Evolutionary conservation across 2,113 vertebrate genomes (phyloP), one percentile per base, ranked within the genome.

Genomic region (Fulmarus glacialis): DNA sequence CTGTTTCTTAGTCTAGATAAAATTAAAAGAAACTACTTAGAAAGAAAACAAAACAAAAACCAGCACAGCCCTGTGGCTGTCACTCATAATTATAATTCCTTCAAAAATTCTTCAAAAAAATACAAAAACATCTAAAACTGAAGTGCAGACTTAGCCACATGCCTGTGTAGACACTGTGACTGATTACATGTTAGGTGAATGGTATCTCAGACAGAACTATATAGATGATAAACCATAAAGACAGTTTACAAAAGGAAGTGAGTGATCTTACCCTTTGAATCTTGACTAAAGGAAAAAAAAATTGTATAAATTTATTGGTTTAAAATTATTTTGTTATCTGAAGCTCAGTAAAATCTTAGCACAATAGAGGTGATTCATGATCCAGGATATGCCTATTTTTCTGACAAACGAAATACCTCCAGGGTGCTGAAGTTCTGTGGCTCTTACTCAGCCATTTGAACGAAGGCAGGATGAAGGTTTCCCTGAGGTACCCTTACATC

Each of bases 241-340:
- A 89, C n/a, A 80, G 77, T 81, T 97, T 84, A 88, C 67, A 94
- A 70, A 81, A 50, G 74, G 63, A 79, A 96, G 47, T 0, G 4
- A 91, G 45, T 45, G 85, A 94, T 91, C 67, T 88, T 63, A 67
- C 12, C 27, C 85, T 87, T 70, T 40, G 43, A 95, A 93, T 75
- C 80, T 50, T 67, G 53, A 96, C 90, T 84, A 94, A 95, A 92
- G 74, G 81, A 12, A 40, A 58, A 87, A 93, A 71, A 86, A 77
- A 21, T 32, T 67, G 32, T 50, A 62, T 63, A 73, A 60, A 75
- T 95, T 85, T n/a, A 56, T 88, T 53, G 52, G 34, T 68, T 94
- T 90, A 38, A 88, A 89, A 77, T 18, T 4, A 63, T 87, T 82
- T 91, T 91, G 47, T 84, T 87, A 74, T 56, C 58, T 90, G 47